Evolutionary conservation across 2,113 vertebrate genomes (phyloP), one percentile per base, ranked within the genome.

Genomic region (Chrysochloris asiatica): DNA sequence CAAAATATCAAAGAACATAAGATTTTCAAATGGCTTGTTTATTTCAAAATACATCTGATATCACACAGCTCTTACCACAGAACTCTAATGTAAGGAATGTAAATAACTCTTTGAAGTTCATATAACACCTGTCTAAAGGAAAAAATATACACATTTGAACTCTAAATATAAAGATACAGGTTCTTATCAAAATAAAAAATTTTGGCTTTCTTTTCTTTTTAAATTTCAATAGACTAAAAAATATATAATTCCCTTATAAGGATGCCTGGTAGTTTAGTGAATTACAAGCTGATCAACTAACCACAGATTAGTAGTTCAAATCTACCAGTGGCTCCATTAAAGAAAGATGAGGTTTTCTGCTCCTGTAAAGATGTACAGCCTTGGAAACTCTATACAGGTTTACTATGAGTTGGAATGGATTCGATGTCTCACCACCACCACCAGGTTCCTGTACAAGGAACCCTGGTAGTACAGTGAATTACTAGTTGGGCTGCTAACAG

Each of bases 1-100:
- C 13, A 94, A 92, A 93, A 95, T 36, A 24, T 86, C 80, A 86
- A n/a, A 80, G 54, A 63, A 95, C 91, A 87, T 6, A 69, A 45
- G 91, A 94, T 69, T 67, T 56, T 63, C 16, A 88, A 63, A 65
- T 50, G 36, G 65, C 65, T 76, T 79, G 83, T 69, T 84, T 80
- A 94, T 63, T 52, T 90, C 83, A 92, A 77, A 83, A 83, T 41
- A 86, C 21, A 87, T 50, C 69, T 54, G 11, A 21, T 56, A 56
- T 12, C 54, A 5, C 4, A 56, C 17, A 56, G 54, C 54, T 56
- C 16, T 56, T 56, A 72, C 30, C 63, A 52, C 73, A 81, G 50
- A 91, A 24, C 43, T 77, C 24, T 80, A 88, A 13, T 43, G 17
- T 36, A 91, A 95, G 52, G 28, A 88, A 88, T 43, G 33, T 77